phyloP scores from a whole-genome alignment of 2,797 vertebrate genomes.

The Sebastes vulpes region DNA sequence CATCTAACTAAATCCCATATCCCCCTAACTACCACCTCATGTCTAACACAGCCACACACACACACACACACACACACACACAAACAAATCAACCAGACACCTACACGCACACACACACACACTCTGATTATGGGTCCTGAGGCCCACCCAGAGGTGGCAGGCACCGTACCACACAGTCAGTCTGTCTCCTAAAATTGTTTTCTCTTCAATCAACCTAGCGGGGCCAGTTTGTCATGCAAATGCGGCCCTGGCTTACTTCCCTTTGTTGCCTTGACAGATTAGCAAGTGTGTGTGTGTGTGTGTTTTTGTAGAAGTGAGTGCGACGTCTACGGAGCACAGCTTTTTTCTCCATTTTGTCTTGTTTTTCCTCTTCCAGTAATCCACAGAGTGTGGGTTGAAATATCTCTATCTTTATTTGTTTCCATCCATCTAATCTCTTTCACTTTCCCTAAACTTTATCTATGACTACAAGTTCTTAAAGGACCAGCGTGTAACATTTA shows the following conservation, averaged over 20 bases:
- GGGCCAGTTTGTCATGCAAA: conserved; percentile 80
- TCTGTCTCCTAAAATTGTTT: conserved; percentile 79
- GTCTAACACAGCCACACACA: conserved; percentile 29
- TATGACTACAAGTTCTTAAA: not conserved
- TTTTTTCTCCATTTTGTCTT: conserved; percentile 53
- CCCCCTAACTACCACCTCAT: conserved; percentile 56
- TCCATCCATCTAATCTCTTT: not conserved
- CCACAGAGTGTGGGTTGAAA: conserved; percentile 10
- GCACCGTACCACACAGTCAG: conserved; percentile 73
- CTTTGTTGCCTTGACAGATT: conserved; percentile 79
- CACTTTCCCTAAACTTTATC: not conserved
- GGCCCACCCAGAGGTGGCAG: conserved; percentile 74
- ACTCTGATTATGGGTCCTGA: conserved; percentile 53
- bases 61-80: conserved; percentile 31
- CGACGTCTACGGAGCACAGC: conserved; percentile 19
- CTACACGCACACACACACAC: conserved; percentile 29
- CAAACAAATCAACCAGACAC: conserved; percentile 31
- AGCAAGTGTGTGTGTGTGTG: conserved; percentile 31
- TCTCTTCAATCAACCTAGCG: conserved; percentile 77
- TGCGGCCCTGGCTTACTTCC: conserved; percentile 73
- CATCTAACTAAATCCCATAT: conserved; percentile 55
- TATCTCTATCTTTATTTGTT: conserved; percentile 17
- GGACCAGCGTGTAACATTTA: not conserved
- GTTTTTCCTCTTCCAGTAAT: conserved; percentile 24
- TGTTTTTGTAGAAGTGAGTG: conserved; percentile 41